These are phyloP conservation scores for Pseudotriccus pelzelni DNA, from an alignment of 2,797 vertebrate species.

Conservation along the genomic window DNA sequence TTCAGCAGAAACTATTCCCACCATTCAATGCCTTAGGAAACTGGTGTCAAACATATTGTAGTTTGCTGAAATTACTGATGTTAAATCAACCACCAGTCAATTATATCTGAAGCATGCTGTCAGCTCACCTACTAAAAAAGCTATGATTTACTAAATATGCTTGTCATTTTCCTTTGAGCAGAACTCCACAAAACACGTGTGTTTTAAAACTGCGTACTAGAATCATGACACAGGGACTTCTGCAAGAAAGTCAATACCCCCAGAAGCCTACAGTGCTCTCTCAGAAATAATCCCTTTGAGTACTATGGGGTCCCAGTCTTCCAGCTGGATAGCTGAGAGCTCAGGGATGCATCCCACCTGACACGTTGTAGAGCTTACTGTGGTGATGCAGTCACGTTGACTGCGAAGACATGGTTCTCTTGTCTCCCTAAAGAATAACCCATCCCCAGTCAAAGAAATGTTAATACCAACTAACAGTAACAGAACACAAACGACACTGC, in stretches of 20 bases:
- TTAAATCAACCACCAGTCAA: not conserved
- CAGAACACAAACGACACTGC: not conserved
- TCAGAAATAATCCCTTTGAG: not conserved
- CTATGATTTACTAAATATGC: not conserved
- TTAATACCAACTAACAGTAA: not conserved
- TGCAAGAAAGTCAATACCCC: not conserved
- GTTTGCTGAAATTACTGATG: not conserved
- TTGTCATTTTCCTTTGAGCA: not conserved
- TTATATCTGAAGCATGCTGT: not conserved
- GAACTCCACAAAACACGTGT: not conserved
- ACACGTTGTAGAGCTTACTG: not conserved
- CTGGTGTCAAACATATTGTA: not conserved
- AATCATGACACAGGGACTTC: not conserved
- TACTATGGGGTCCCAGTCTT: not conserved
- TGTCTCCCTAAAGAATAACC: not conserved
- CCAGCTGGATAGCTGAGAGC: not conserved
- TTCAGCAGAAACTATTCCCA: not conserved
- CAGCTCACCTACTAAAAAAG: not conserved
- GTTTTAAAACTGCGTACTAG: not conserved
- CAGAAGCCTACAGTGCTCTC: not conserved
- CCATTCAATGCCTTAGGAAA: not conserved
- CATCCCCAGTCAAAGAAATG: not conserved
- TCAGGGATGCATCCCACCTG: not conserved
- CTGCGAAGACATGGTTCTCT: not conserved
- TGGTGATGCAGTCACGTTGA: not conserved